Evolutionary conservation across 2,113 vertebrate species (phyloP), one percentile per base, ranked within the genome.

Genomic region (Menidia beryllina): DNA sequence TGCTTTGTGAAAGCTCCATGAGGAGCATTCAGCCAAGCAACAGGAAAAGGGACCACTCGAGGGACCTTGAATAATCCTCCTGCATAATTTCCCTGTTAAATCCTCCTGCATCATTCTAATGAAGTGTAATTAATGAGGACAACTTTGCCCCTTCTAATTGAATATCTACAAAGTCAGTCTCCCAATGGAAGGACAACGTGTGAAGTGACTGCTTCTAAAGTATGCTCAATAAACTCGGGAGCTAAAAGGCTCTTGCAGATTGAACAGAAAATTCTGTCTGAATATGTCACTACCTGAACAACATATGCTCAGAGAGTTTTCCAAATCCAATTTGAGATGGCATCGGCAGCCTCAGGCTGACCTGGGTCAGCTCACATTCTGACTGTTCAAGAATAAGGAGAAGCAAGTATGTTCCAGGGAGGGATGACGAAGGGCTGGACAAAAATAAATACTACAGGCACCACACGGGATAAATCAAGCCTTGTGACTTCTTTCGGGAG

Each of bases 81-180:
- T 61, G 73, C 69, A 75, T 79, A 81, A 81, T 81, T 76, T 36
- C 41, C 45, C 39, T 41, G 41, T 66, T 61, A 51, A 83, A 74
- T 52, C 26, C 15, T 55, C 58, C 61, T 36, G 72, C 82, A 53
- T 80, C 77, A 71, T 90, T 61, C 63, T 82, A 86, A 86, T 75
- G 56, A 49, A 34, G 58, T 43, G 54, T 86, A 83, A 87, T 85
- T 84, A 88, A 86, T 67, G 47, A 81, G 61, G 79, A 66, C 63
- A 79, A 68, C 83, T 82, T 86, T 78, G 72, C 69, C 63, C 59
- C 9, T 23, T 81, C 64, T 86, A 77, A 87, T 71, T 85, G 79
- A 84, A 86, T 87, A 86, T 81, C 55, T 86, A 80, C 84, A 73
- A 71, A 86, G 81, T 84, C 84, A 84, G 63, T 62, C 65, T 82